Conservation (phyloP, 2,797 vertebrate species). For the Eptatretus atami region DNA sequence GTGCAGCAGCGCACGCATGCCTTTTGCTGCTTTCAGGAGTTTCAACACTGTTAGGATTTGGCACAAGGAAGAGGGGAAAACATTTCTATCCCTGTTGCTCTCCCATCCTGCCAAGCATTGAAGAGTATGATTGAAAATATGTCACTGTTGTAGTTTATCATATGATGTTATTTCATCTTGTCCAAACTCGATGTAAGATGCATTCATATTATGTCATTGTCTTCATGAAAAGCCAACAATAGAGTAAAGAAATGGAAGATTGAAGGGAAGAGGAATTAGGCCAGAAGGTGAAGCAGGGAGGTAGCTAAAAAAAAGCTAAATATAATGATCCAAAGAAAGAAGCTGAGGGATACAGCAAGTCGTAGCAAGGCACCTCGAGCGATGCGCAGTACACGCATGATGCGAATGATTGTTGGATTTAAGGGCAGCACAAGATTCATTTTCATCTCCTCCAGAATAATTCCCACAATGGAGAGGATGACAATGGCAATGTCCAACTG, state of each 20-base stretch:
- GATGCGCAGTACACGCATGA: conserved; percentile 77
- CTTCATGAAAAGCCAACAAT: too few relatives aligned
- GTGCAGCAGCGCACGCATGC: conserved; percentile 68
- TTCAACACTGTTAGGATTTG: conserved; percentile 22
- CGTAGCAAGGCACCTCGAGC: conserved; percentile 29
- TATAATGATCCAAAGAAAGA: background rate
- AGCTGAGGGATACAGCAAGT: background rate
- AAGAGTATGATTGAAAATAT: too few relatives aligned
- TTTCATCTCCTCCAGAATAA: conserved; percentile 75
- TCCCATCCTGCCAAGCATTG: too few relatives aligned
- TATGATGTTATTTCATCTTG: too few relatives aligned
- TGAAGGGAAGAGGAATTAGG: background rate
- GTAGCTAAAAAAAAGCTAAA: background rate
- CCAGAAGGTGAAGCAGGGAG: background rate
- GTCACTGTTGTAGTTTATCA: too few relatives aligned
- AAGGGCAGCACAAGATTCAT: conserved; percentile 74
- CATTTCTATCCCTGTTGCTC: too few relatives aligned
- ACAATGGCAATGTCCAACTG: conserved; percentile 83
- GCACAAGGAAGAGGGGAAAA: conserved; percentile 3
- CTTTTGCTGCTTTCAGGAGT: conserved; percentile 42
- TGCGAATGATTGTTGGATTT: conserved; percentile 86
- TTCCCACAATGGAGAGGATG: conserved; percentile 73
- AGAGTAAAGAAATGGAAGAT: background rate
- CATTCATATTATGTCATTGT: too few relatives aligned
- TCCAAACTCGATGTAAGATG: too few relatives aligned